Conservation (phyloP, 2,888 invertebrate species). For the Cheilosia urbana region DNA sequence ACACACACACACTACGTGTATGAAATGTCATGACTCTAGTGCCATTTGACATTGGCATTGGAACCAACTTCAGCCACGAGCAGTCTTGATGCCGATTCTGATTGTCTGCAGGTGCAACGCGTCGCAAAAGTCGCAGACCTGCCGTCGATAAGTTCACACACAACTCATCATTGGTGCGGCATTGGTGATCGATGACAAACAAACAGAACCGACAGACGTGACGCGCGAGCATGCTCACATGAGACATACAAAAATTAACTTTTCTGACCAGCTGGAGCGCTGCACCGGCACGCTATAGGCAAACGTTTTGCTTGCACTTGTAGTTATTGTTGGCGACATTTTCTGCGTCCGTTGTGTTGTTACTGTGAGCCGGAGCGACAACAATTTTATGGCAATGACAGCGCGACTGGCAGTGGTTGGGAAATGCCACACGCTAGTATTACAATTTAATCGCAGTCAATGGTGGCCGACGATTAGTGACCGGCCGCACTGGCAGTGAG, state of each 20-base stretch:
- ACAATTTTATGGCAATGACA: conserved; percentile 59
- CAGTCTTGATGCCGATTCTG: background rate
- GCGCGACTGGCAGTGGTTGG: conserved; percentile 51
- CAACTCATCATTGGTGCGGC: conserved; percentile 70
- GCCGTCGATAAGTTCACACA: conserved; percentile 60
- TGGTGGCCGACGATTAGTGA: conserved; percentile 56
- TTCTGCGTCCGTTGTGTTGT: conserved; percentile 51
- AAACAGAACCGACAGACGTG: conserved; percentile 50
- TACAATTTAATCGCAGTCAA: conserved; percentile 70
- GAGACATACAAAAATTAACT: conserved; percentile 41
- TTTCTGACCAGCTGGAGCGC: conserved; percentile 33
- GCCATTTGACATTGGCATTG: conserved; percentile 70
- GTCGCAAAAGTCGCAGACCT: conserved; percentile 44
- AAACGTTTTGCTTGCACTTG: conserved; percentile 3
- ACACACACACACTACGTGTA: too few relatives aligned
- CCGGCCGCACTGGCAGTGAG: conserved; percentile 50
- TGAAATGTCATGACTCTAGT: conserved; percentile 18
- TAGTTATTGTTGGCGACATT: conserved; percentile 42
- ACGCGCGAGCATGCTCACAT: conserved; percentile 55
- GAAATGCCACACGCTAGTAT: conserved; percentile 51
- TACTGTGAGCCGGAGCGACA: conserved; percentile 46
- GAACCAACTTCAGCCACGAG: conserved; percentile 11
- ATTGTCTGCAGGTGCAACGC: conserved; percentile 61
- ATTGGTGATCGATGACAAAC: conserved; percentile 66
- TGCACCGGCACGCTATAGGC: background rate